Conservation (phyloP, 2,888 invertebrate species). For the Altica lythri region DNA sequence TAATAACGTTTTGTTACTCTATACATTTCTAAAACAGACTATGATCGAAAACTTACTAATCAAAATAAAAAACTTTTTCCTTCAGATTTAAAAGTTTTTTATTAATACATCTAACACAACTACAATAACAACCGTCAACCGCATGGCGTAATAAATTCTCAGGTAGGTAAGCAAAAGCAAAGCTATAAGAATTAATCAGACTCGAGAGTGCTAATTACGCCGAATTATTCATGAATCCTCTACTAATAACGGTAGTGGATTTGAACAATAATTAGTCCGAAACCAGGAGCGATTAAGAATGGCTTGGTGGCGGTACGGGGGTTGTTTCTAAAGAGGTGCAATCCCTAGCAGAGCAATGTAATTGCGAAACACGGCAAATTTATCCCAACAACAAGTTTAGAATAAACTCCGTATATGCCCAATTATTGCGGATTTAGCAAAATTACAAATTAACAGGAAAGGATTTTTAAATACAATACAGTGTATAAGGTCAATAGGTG, state of each 20-base stretch:
- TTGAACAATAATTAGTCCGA: slow-evolving; percentile 46
- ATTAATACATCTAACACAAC: slow-evolving; percentile 4
- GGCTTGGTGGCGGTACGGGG: slow-evolving; percentile 19
- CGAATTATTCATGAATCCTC: slow-evolving; percentile 44
- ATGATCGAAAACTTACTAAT: too few relatives aligned
- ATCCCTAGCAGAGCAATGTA: slow-evolving; percentile 25
- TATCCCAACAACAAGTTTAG: slow-evolving; percentile 8
- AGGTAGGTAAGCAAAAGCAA: slow-evolving; percentile 29
- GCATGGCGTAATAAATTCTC: slow-evolving; percentile 30
- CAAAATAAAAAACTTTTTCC: slow-evolving; percentile 4
- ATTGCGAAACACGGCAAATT: slow-evolving; percentile 29
- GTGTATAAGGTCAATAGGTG: background rate
- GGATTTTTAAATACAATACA: background rate
- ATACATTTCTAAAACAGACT: too few relatives aligned
- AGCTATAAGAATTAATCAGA: slow-evolving; percentile 44
- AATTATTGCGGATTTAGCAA: slow-evolving; percentile 3
- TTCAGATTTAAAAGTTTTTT: too few relatives aligned
- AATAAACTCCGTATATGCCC: slow-evolving; percentile 10
- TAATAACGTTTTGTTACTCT: too few relatives aligned
- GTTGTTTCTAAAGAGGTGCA: slow-evolving; percentile 18
- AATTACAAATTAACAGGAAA: background rate
- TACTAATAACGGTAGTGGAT: slow-evolving; percentile 43
- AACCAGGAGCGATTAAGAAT: slow-evolving; percentile 46
- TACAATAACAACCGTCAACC: slow-evolving; percentile 19
- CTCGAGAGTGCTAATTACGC: slow-evolving; percentile 40